phyloP scores from a whole-genome alignment of 1,140 invertebrate species.

The Sycobia sp. region DNA sequence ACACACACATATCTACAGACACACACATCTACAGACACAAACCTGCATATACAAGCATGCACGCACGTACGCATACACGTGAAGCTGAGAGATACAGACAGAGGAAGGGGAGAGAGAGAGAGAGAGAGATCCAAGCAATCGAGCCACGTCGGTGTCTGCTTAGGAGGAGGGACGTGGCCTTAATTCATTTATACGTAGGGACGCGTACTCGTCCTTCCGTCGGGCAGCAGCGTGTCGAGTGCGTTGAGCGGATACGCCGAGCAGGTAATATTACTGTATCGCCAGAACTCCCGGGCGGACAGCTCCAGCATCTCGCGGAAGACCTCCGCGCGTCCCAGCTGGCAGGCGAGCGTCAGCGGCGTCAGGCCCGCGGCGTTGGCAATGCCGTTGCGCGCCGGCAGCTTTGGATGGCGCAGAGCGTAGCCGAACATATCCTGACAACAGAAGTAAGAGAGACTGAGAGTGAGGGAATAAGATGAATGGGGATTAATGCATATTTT shows the following conservation, averaged over 20 bases:
- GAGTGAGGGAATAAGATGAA: too few species aligned
- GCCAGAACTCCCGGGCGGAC: conserved; percentile 94
- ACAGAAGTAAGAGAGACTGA: not conserved
- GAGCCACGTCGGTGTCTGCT: not conserved
- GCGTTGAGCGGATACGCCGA: conserved; percentile 96
- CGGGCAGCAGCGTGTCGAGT: conserved; percentile 91
- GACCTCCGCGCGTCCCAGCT: conserved; percentile 91
- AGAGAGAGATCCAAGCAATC: too few species aligned
- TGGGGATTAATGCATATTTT: too few species aligned
- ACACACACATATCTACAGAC: too few species aligned
- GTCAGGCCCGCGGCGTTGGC: conserved; percentile 89
- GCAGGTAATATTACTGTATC: conserved; percentile 99
- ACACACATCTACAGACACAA: too few species aligned
- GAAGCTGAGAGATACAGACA: too few species aligned
- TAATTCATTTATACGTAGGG: not conserved
- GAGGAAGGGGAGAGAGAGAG: not conserved
- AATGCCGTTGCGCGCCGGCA: conserved; percentile 89
- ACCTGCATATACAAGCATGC: not conserved
- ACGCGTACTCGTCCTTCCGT: conserved; percentile 89
- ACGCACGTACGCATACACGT: not conserved
- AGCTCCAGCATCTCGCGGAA: conserved; percentile 98
- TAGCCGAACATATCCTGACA: conserved; percentile 96
- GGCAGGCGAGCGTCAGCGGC: conserved; percentile 93
- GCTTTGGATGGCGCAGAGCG: conserved; percentile 90
- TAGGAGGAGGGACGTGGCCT: not conserved